Conservation (phyloP, 2,797 vertebrate species). For the Diceros bicornis region DNA sequence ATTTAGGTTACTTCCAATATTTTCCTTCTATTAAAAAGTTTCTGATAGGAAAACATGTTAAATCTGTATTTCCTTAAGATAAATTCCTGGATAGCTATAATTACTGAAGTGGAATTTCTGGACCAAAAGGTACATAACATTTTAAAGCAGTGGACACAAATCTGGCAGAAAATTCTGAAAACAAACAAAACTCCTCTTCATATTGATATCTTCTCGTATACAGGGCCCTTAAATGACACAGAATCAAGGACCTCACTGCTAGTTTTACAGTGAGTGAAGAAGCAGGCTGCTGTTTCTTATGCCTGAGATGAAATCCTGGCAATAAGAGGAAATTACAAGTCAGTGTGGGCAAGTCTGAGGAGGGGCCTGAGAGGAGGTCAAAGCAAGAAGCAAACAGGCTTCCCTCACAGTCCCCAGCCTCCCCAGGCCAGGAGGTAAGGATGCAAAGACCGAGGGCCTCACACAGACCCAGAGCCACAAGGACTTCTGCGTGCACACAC, state of each 20-base stretch:
- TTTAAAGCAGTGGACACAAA: not conserved
- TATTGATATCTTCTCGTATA: no score
- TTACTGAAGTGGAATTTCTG: not conserved
- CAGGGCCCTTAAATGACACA: not conserved
- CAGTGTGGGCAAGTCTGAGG: no score
- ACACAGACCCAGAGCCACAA: accelerated
- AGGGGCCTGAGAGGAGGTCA: not conserved
- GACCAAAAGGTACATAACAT: not conserved
- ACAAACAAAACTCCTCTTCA: not conserved
- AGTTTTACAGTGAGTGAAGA: accelerated
- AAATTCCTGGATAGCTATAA: not conserved
- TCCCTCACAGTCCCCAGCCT: not conserved
- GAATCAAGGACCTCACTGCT: not conserved
- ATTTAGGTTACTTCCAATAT: conserved; percentile 22
- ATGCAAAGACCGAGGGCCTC: accelerated
- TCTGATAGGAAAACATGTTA: not conserved
- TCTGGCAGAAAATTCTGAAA: not conserved
- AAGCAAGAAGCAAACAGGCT: not conserved
- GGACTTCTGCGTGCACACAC: not conserved
- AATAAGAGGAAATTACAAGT: no score
- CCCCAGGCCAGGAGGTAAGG: not conserved
- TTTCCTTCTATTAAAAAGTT: conserved; percentile 45
- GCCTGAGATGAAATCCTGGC: not conserved
- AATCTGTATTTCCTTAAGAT: not conserved
- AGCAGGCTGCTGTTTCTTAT: not conserved